Percentiles rank a stretch among this genome's conserved stretches.
Evolutionary conservation across 2,113 vertebrate genomes (phyloP).

Genomic region (Salvelinus sp.): DNA sequence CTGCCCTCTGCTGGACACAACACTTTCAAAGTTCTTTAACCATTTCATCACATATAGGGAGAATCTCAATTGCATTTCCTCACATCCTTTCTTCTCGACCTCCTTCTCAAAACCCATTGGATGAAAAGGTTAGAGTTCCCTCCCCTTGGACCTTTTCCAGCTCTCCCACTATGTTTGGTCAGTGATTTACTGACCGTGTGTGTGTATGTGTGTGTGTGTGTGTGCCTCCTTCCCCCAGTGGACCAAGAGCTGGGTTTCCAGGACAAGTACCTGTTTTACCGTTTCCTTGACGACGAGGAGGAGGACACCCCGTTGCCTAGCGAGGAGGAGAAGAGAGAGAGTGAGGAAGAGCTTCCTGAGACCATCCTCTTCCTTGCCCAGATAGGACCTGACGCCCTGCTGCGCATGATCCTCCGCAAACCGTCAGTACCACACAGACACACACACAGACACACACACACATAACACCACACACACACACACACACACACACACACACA

Average conservation of each 20-base stretch:
- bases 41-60: no score
- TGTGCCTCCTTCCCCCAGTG: slow-evolving; percentile 69
- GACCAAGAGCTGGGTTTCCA: slow-evolving; percentile 96
- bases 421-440: slow-evolving; percentile 75
- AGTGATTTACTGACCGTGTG: background rate
- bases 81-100: no score
- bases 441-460: background rate
- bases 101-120: no score
- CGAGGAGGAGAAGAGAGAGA: slow-evolving; percentile 94
- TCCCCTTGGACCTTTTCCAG: no score
- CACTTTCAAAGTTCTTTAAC: no score
- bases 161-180: no score
- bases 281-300: slow-evolving; percentile 92
- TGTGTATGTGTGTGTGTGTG: background rate
- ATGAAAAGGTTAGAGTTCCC: no score
- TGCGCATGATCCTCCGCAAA: slow-evolving; percentile 97
- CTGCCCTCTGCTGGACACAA: background rate
- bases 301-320: slow-evolving; percentile 90
- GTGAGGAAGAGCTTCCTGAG: slow-evolving; percentile 94
- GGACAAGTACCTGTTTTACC: slow-evolving; percentile 98
- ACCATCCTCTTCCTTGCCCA: slow-evolving; percentile 91
- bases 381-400: slow-evolving; percentile 93
- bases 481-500: background rate
- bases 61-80: no score
- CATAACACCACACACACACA: background rate